These are phyloP conservation scores for Drosophila yakuba DNA, from an alignment of 1,140 invertebrate genomes.

Conservation along the genomic window DNA sequence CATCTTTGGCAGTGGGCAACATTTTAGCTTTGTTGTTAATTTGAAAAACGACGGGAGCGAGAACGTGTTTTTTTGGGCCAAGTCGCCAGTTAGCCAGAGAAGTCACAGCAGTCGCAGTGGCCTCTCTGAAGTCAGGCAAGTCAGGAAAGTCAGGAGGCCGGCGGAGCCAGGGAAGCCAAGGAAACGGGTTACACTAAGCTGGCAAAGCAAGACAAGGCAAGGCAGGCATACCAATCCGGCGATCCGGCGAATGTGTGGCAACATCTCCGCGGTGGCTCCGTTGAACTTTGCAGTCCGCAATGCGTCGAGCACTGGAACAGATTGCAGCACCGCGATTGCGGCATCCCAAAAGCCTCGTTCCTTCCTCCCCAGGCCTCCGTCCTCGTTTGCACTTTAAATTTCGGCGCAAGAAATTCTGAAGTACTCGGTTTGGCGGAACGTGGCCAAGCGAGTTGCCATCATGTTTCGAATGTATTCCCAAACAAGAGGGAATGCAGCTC, in stretches of 20 bases:
- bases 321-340: constrained; percentile 39
- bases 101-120: not conserved
- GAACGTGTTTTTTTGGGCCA: constrained; percentile 50
- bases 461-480: too few relatives aligned
- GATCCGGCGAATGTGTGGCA: constrained; percentile 41
- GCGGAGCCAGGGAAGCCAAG: constrained; percentile 10
- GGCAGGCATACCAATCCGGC: not conserved
- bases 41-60: constrained; percentile 57
- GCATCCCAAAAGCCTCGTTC: constrained; percentile 12
- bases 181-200: constrained; percentile 53
- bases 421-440: not conserved
- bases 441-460: not conserved
- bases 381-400: too few relatives aligned
- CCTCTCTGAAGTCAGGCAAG: not conserved
- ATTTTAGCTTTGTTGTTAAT: constrained; percentile 48
- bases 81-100: not conserved
- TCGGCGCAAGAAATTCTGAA: not conserved
- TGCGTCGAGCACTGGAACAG: constrained; percentile 19
- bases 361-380: not conserved
- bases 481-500: too few relatives aligned
- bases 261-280: constrained; percentile 22
- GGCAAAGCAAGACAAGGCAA: not conserved
- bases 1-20: constrained; percentile 53
- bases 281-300: constrained; percentile 29
- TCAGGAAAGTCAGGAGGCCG: not conserved